Percentiles rank a stretch among this genome's conserved stretches.
Conservation (phyloP, 2,888 invertebrate genomes). For the Ichneumoninae sp. region DNA sequence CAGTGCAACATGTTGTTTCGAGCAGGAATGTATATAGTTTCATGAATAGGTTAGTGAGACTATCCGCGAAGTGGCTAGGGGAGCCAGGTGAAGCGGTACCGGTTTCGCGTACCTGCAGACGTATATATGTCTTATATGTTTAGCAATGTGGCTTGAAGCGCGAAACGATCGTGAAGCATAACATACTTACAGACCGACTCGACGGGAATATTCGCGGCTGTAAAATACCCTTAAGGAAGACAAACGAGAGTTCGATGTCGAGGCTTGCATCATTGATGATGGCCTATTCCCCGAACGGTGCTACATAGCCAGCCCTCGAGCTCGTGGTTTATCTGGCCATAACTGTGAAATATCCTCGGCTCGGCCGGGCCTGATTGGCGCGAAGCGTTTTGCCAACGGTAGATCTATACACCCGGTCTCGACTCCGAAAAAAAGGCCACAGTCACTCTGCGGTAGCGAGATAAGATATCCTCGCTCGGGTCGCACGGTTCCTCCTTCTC, state of each 20-base stretch:
- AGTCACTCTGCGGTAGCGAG: not conserved
- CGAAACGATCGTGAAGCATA: slow-evolving; percentile 49
- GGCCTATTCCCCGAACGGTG: slow-evolving; percentile 81
- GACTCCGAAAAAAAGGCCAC: not conserved
- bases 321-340: slow-evolving; percentile 82
- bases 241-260: slow-evolving; percentile 80
- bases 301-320: slow-evolving; percentile 77
- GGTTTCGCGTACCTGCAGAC: not conserved
- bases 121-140: slow-evolving; percentile 1
- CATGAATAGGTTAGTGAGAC: slow-evolving; percentile 21
- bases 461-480: not conserved
- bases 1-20: not conserved
- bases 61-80: slow-evolving; percentile 3
- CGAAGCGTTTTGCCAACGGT: slow-evolving; percentile 73
- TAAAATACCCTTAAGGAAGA: slow-evolving; percentile 82
- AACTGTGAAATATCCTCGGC: slow-evolving; percentile 81
- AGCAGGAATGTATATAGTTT: not conserved
- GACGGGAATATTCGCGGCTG: slow-evolving; percentile 77
- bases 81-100: slow-evolving; percentile 5
- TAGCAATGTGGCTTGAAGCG: slow-evolving; percentile 26
- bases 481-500: slow-evolving; percentile 7
- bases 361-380: slow-evolving; percentile 77
- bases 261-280: slow-evolving; percentile 83
- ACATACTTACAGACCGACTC: slow-evolving; percentile 68
- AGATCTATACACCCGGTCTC: slow-evolving; percentile 71